Evolutionary conservation across 2,113 vertebrate species (phyloP), one percentile per base, ranked within the genome.

Genomic region (Carassius auratus): DNA sequence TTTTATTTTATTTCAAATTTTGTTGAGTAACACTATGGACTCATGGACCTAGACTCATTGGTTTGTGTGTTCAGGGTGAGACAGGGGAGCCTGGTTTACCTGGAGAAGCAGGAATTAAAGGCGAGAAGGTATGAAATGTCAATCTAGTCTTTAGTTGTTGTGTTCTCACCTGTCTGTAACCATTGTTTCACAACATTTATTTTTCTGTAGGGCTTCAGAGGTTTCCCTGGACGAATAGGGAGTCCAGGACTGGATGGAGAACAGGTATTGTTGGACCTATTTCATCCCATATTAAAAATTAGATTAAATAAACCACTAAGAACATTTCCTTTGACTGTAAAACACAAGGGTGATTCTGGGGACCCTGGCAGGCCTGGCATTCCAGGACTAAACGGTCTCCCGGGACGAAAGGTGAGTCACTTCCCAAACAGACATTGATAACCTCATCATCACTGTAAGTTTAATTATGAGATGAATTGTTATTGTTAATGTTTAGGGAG

Each of bases 271-370:
- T 14, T 38, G 71, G 13, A 2, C 50, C 7, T 1, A 45, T 78
- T 30, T 36, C 23, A 52, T 64, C 3, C 30, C 30, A 64, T 15
- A n/a, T 19, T 0, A 4, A n/a, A 30, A 66, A 76, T 23, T 57
- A 13, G 8, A 75, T 36, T 19, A 66, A 62, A 19, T 68, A 50
- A 42, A 23, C 30, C 21, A 6, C 48, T 17, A 4, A 48, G 14
- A 42, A 36, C 52, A 21, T 23, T 23, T 71, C 26, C 17, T 68
- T 57, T 69, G 10, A 83, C 42, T 85, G 62, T 79, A 88, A 89
- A 64, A 83, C 84, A 85, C 85, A 97, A 61, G 97, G 97, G 97
- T 86, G 95, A 96, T 57, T 52, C 1, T 21, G 96, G 96, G 3
- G 84, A 91, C 4, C 90, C 92, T 21, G 96, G 97, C 62, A 94